Conservation (phyloP, 2,888 invertebrate species). For the Frankliniella intonsa region DNA sequence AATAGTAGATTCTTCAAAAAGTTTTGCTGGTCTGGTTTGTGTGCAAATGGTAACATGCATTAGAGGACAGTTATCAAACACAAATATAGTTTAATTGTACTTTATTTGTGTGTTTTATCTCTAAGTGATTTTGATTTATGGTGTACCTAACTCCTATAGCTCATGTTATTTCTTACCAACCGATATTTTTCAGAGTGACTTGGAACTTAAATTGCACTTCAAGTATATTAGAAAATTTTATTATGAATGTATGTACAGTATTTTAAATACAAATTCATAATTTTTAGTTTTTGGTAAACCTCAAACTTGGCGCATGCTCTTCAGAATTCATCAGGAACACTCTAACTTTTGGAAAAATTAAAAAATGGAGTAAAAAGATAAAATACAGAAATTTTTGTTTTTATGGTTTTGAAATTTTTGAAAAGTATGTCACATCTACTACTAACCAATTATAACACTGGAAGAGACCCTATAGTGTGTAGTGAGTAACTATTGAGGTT, state of each 20-base stretch:
- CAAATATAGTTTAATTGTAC: background rate
- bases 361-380: too few relatives aligned
- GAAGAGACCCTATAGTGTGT: background rate
- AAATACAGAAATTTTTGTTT: too few relatives aligned
- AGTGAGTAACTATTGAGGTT: background rate
- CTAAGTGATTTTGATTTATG: background rate
- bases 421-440: too few relatives aligned
- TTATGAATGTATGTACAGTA: background rate
- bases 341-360: background rate
- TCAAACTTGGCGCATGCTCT: background rate
- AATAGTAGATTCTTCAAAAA: background rate
- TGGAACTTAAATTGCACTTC: background rate
- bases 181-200: background rate
- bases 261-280: background rate
- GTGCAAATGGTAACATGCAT: background rate
- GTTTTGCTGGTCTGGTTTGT: background rate
- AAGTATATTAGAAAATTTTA: background rate
- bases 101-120: background rate
- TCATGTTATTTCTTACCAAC: background rate
- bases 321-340: background rate
- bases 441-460: background rate
- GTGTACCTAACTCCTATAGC: background rate
- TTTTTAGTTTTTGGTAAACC: background rate
- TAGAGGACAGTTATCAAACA: background rate
- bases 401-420: too few relatives aligned